Conservation (phyloP, 2,888 invertebrate genomes). For the Volucella inanis region DNA sequence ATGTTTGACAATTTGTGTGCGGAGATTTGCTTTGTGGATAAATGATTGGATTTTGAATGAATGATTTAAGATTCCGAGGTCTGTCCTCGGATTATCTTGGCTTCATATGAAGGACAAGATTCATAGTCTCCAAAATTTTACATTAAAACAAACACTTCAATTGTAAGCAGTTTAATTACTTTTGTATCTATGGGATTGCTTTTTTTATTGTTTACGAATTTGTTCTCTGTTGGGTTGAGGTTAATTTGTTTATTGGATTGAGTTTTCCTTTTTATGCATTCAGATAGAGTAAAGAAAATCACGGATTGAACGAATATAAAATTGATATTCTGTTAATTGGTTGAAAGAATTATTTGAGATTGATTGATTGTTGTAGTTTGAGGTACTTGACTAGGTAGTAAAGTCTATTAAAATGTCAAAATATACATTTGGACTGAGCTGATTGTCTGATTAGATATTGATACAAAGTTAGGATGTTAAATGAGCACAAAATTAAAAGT, state of each 20-base stretch:
- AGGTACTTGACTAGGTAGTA: too few species aligned
- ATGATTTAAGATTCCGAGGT: neutral
- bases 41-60: constrained; percentile 5
- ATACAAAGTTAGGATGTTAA: too few species aligned
- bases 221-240: neutral
- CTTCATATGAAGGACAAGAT: neutral
- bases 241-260: constrained; percentile 3
- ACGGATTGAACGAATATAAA: too few species aligned
- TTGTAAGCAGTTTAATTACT: neutral
- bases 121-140: constrained; percentile 26
- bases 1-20: constrained; percentile 43
- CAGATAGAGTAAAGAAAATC: too few species aligned
- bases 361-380: too few species aligned
- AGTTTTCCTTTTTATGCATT: too few species aligned
- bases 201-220: neutral
- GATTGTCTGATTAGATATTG: too few species aligned
- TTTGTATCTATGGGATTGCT: neutral
- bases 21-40: constrained; percentile 12
- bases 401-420: too few species aligned
- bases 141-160: constrained; percentile 12
- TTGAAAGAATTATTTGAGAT: too few species aligned
- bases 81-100: neutral
- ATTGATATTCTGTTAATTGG: too few species aligned
- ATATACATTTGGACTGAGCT: too few species aligned
- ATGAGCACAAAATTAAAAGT: too few species aligned